Evolutionary conservation across 2,113 vertebrate species (phyloP).

Genomic region (Trogon melanurus): DNA sequence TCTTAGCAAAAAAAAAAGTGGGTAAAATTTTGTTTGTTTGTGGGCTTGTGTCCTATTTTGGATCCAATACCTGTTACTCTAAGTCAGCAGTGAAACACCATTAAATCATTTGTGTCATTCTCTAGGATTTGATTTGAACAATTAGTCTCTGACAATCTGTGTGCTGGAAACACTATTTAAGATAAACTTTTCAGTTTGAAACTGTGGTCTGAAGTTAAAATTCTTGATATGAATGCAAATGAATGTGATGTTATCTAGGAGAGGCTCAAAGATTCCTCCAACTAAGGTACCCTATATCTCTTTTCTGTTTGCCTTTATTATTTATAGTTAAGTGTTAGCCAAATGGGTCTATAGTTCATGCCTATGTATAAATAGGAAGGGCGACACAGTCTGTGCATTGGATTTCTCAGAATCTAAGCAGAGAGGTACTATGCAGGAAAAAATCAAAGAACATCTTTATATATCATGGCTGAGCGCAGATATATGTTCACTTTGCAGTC

Average conservation of each 20-base stretch:
- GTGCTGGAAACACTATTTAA: neutral
- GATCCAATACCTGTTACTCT: neutral
- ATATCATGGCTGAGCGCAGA: neutral
- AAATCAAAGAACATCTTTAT: neutral
- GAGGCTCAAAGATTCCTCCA: neutral
- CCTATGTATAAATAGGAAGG: neutral
- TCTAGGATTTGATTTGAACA: neutral
- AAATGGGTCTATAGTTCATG: neutral
- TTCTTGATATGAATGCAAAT: neutral
- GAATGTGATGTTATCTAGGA: neutral
- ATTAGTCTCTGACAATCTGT: neutral
- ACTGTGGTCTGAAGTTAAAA: neutral
- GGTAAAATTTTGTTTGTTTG: neutral
- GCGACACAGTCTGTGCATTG: neutral
- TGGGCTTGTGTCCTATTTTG: neutral
- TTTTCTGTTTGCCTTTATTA: neutral
- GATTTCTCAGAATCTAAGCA: neutral
- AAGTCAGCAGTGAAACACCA: neutral
- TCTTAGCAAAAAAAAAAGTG: neutral
- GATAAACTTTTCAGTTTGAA: neutral
- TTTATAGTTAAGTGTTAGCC: neutral
- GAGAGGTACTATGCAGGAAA: neutral
- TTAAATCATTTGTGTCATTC: neutral
- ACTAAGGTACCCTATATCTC: neutral
- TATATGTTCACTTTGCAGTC: neutral